Conservation (phyloP, 2,888 invertebrate genomes). For the Empis livida region DNA sequence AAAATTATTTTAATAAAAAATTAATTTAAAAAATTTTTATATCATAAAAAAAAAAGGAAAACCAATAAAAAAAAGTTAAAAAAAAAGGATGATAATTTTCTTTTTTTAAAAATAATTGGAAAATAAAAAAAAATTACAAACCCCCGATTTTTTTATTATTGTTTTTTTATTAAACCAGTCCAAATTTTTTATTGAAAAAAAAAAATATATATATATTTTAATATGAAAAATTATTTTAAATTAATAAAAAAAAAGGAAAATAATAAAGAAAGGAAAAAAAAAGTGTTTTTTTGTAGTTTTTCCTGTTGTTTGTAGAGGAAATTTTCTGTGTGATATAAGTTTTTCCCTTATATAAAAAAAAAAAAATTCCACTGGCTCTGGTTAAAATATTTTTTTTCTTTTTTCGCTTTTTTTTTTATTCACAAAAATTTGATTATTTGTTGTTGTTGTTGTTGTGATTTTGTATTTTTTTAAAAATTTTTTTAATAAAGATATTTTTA, state of each 20-base stretch:
- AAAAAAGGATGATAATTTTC: no score
- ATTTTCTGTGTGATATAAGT: not conserved
- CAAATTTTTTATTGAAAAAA: no score
- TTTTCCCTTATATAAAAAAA: not conserved
- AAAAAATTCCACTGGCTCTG: not conserved
- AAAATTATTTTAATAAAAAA: not conserved
- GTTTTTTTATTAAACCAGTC: no score
- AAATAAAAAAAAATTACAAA: no score
- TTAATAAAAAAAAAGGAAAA: not conserved
- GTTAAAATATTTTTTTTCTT: not conserved
- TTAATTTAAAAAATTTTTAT: not conserved
- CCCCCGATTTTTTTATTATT: no score
- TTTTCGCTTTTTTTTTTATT: not conserved
- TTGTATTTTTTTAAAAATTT: not conserved
- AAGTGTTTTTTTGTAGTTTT: not conserved
- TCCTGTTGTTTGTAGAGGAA: not conserved
- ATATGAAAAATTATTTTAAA: no score
- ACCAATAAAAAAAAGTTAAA: no score
- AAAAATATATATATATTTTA: no score
- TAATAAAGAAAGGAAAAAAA: not conserved
- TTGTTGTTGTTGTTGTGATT: not conserved
- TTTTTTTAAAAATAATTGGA: no score
- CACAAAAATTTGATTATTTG: not conserved
- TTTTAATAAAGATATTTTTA: slow-evolving; percentile 2
- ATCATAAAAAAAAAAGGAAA: not conserved